phyloP scores from a whole-genome alignment of 1,140 invertebrate species.

The Sarcophaga peregrina region DNA sequence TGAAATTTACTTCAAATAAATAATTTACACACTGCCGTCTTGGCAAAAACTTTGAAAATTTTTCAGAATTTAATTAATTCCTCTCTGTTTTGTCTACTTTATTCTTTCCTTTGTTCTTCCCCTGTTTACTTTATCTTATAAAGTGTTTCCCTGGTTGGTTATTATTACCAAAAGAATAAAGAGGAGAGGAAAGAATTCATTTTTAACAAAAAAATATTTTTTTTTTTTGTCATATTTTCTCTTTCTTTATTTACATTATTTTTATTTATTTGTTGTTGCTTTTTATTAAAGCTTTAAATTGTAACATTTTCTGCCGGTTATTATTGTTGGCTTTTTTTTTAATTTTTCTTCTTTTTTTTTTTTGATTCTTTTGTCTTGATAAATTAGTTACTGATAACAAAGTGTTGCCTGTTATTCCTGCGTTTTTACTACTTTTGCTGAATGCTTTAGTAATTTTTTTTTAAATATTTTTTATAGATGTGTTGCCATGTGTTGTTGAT shows the following conservation, averaged over 20 bases:
- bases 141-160: no score
- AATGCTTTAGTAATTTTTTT: not conserved
- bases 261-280: not conserved
- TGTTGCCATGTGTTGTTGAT: slow-evolving; percentile 15
- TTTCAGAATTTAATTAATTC: no score
- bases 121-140: no score
- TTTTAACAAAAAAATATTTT: no score
- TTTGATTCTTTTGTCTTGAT: slow-evolving; percentile 3
- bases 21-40: no score
- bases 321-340: no score
- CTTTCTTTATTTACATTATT: not conserved
- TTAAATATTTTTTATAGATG: not conserved
- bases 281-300: not conserved
- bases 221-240: not conserved
- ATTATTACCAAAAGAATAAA: no score
- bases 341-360: not conserved
- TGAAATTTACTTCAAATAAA: no score
- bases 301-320: not conserved
- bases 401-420: not conserved
- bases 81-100: no score
- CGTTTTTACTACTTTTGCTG: not conserved
- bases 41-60: no score
- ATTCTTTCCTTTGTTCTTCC: no score
- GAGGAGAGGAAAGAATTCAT: no score
- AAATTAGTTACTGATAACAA: slow-evolving; percentile 35